Base-by-base conservation (phyloP, 1,140 invertebrate genomes). In the Atta cephalotes region DNA sequence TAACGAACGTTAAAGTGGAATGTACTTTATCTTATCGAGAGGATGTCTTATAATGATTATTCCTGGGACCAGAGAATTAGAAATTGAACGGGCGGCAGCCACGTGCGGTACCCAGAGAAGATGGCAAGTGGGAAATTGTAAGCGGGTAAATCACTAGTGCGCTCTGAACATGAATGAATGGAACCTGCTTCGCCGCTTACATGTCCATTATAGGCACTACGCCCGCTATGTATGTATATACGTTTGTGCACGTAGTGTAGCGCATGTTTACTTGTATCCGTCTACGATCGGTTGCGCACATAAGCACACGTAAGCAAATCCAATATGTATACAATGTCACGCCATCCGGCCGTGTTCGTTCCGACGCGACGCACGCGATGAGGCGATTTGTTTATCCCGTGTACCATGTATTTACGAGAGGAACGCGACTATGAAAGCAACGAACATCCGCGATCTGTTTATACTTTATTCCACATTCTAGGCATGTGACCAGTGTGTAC, bases 131-230 rank as follows among this genome's bases (percentile, higher is more conserved):
- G 92, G 89, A 94, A 93, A 94, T 94, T 93, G 93, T 93, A 94
- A 94, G 92, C 92, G 93, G 77, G 91, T 92, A 94, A 91, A 89
- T 91, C 91, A 94, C 91, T 93, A 92, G 91, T 91, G 92, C 68
- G 84, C 91, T 91, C 92, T 87, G 87, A 90, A 91, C 92, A 93
- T 95, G 94, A 94, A 95, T 95, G 94, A 95, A 95, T 93, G 93
- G 92, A 94, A 94, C 94, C 94, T 94, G 94, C 94, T 93, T 91
- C 89, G 91, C 92, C 90, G 91, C 94, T 94, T 94, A 93, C 94
- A 94, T 94, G 94, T 89, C 94, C 93, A 94, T 95, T 94, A 94
- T 93, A 93, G 93, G 91, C 94, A 92, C 92, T 88, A 89, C 79
- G 80, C 86, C 53, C 72, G 62, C 58, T 62, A 49, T 31, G 31